phyloP scores from a whole-genome alignment of 2,888 invertebrate species.

The Agrochola lychnidis region DNA sequence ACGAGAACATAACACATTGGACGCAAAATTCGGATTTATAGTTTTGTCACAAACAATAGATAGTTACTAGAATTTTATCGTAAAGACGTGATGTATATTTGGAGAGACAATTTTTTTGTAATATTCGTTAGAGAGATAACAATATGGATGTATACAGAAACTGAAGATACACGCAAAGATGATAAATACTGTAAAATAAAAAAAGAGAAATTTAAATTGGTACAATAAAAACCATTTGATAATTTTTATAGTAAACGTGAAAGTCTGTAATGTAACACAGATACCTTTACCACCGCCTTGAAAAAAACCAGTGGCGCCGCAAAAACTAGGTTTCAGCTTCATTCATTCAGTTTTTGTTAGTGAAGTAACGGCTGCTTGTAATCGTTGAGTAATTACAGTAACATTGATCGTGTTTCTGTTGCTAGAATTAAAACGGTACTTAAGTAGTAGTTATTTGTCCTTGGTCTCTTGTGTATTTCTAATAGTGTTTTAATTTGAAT shows the following conservation, averaged over 20 bases:
- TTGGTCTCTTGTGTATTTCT: conserved; percentile 10
- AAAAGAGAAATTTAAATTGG: background rate
- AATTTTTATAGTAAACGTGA: conserved; percentile 18
- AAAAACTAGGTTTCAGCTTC: conserved; percentile 52
- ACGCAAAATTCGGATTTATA: conserved; percentile 23
- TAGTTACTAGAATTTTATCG: background rate
- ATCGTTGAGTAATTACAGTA: conserved; percentile 54
- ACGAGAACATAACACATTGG: conserved; percentile 11
- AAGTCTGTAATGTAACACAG: conserved; percentile 12
- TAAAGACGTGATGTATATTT: background rate
- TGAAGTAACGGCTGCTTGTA: conserved; percentile 43
- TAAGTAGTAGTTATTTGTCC: background rate
- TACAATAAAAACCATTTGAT: conserved; percentile 22
- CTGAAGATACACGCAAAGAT: background rate
- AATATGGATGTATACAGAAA: background rate
- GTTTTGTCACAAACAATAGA: conserved; percentile 28
- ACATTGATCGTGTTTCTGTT: conserved; percentile 27
- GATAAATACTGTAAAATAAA: background rate
- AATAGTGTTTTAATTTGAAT: background rate
- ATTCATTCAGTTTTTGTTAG: conserved; percentile 49
- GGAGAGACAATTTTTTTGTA: background rate
- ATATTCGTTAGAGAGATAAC: background rate
- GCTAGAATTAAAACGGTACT: conserved; percentile 13
- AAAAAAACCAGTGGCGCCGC: conserved; percentile 33
- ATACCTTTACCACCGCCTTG: conserved; percentile 10